A percentile compares a stretch with the other conserved stretches of the same genome.
Conservation (phyloP, 2,113 vertebrate species). For the Abramis brama region DNA sequence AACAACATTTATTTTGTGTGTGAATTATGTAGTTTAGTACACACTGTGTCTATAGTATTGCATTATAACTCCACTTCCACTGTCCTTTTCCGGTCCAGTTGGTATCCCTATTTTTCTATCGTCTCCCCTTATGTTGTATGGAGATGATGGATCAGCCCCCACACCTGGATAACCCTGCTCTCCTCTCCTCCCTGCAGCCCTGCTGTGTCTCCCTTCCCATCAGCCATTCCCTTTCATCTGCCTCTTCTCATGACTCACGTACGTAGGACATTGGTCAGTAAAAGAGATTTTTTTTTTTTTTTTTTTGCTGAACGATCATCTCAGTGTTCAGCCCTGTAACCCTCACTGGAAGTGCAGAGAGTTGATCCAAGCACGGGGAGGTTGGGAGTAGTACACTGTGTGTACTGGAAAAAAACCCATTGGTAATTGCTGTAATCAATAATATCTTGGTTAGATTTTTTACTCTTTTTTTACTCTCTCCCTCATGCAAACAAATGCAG, state of each 20-base stretch:
- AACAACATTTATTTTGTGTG: background rate
- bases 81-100: constrained; percentile 4
- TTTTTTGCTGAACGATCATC: background rate
- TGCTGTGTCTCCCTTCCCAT: constrained; percentile 34
- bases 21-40: background rate
- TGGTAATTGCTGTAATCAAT: no score
- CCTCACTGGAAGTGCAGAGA: background rate
- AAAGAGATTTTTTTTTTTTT: background rate
- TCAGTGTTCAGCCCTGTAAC: background rate
- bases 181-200: constrained; percentile 30
- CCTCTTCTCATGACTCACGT: constrained; percentile 17
- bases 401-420: background rate
- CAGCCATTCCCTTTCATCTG: constrained; percentile 52
- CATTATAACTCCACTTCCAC: background rate
- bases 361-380: background rate
- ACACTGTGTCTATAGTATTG: background rate
- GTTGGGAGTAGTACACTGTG: background rate
- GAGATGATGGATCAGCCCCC: constrained; percentile 55
- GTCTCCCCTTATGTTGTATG: background rate
- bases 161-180: constrained; percentile 49
- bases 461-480: no score
- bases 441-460: no score
- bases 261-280: background rate
- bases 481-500: no score
- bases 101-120: background rate